Percentiles rank a stretch among this genome's conserved stretches.
These are phyloP conservation scores for Sus scrofa DNA, from an alignment of 2,113 vertebrate genomes.

Conservation along the genomic window DNA sequence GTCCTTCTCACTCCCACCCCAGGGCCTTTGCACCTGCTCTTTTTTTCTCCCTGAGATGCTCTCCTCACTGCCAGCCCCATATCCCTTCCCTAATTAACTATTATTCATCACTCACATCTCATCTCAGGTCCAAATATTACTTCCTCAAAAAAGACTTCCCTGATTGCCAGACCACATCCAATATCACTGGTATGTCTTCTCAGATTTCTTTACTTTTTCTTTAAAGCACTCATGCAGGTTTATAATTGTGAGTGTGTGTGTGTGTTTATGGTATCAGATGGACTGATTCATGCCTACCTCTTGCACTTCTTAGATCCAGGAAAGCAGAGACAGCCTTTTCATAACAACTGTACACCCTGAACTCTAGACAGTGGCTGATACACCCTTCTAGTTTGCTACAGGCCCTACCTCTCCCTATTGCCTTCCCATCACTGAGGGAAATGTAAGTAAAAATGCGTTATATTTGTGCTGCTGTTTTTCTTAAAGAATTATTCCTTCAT, in stretches of 20 bases:
- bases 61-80: background rate
- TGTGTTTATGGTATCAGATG: background rate
- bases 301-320: background rate
- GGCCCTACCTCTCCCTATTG: background rate
- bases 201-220: background rate
- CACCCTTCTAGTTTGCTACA: background rate
- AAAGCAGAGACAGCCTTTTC: conserved; percentile 3
- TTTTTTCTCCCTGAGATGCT: background rate
- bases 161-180: background rate
- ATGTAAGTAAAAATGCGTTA: background rate
- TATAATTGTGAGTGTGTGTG: background rate
- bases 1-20: background rate
- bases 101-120: background rate
- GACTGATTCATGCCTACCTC: background rate
- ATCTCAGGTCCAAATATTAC: background rate
- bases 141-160: background rate
- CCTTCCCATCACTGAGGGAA: background rate
- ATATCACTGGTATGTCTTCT: background rate
- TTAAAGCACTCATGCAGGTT: background rate
- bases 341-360: background rate
- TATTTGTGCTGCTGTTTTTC: background rate
- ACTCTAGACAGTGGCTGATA: background rate
- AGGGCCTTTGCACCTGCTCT: background rate
- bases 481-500: background rate
- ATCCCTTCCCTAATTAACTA: background rate